These are phyloP conservation scores for Stegodyphus mimosarum DNA, from an alignment of 1,140 invertebrate genomes.

Conservation along the genomic window DNA sequence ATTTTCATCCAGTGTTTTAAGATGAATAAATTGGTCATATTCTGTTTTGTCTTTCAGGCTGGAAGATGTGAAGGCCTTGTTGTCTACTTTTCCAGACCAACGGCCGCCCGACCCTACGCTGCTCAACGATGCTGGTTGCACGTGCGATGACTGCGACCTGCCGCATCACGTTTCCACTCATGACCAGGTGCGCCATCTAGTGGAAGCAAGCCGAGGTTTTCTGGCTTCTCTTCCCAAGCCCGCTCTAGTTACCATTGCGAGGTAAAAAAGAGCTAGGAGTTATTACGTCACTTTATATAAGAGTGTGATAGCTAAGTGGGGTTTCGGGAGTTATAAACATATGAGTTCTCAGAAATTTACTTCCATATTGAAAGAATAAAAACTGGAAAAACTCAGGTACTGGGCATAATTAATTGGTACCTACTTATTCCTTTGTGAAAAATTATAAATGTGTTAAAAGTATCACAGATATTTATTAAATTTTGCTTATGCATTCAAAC, in stretches of 20 bases:
- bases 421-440: too few relatives aligned
- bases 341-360: too few relatives aligned
- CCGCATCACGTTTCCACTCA: slow-evolving; percentile 83
- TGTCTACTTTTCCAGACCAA: slow-evolving; percentile 41
- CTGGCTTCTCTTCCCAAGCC: slow-evolving; percentile 77
- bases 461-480: too few relatives aligned
- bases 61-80: slow-evolving; percentile 2
- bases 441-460: too few relatives aligned
- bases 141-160: slow-evolving; percentile 79
- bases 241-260: slow-evolving; percentile 80
- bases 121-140: slow-evolving; percentile 86
- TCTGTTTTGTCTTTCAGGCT: neutral
- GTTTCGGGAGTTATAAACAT: too few relatives aligned
- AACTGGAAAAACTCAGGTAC: too few relatives aligned
- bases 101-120: slow-evolving; percentile 76
- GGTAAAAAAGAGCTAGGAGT: slow-evolving; percentile 62
- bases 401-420: too few relatives aligned
- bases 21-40: neutral
- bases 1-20: too few relatives aligned
- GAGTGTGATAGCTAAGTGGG: too few relatives aligned
- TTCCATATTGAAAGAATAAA: too few relatives aligned
- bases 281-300: too few relatives aligned
- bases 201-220: slow-evolving; percentile 74
- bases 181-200: slow-evolving; percentile 76
- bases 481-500: too few relatives aligned